Conservation (phyloP, 2,888 invertebrate genomes). For the Scotopteryx bipunctaria region DNA sequence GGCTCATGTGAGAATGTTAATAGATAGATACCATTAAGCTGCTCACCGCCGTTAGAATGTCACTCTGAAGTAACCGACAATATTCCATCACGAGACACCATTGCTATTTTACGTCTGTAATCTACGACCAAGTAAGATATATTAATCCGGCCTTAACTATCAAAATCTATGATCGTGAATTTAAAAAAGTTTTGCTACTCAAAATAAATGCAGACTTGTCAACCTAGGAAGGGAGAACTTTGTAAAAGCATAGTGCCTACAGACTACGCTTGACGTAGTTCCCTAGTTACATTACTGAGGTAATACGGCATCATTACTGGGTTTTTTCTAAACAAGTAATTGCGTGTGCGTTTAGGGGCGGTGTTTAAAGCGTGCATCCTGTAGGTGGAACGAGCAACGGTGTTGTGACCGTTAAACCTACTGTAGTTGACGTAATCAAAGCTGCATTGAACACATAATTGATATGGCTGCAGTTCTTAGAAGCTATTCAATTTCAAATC, state of each 20-base stretch:
- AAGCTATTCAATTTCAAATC: constrained; percentile 6
- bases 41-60: constrained; percentile 36
- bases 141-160: no score
- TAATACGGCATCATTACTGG: constrained; percentile 39
- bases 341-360: constrained; percentile 52
- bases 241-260: neutral
- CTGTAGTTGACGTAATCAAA: constrained; percentile 29
- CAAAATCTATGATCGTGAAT: no score
- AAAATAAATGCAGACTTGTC: no score
- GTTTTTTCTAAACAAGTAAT: constrained; percentile 53
- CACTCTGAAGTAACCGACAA: constrained; percentile 17
- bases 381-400: constrained; percentile 38
- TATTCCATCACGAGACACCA: no score
- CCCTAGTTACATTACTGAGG: constrained; percentile 9
- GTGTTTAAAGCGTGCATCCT: constrained; percentile 39
- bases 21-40: constrained; percentile 32
- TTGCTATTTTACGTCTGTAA: no score
- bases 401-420: constrained; percentile 46
- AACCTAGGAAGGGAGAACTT: no score
- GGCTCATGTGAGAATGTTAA: constrained; percentile 40
- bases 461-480: constrained; percentile 13
- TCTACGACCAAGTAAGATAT: no score
- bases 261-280: neutral
- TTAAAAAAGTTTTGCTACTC: no score
- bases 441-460: constrained; percentile 23